phyloP scores from a whole-genome alignment of 2,113 vertebrate species.

The Solenodon paradoxus region DNA sequence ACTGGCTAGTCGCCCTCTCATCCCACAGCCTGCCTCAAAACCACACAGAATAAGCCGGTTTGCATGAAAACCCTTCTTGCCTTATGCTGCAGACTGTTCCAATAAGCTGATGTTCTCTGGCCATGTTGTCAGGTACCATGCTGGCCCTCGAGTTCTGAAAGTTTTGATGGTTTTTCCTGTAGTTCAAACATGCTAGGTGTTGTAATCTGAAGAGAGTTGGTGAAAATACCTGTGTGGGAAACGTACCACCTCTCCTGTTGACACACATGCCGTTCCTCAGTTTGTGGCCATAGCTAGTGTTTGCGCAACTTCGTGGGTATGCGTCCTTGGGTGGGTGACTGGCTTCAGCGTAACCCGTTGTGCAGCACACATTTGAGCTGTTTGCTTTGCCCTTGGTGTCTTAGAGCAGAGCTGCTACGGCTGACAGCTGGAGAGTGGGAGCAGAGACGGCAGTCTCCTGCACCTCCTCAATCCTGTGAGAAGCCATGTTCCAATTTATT shows the following conservation, averaged over 20 bases:
- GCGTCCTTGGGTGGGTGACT: neutral
- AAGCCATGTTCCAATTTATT: neutral
- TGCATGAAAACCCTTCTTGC: neutral
- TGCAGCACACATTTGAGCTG: neutral
- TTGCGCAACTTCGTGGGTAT: neutral
- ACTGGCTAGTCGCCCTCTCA: neutral
- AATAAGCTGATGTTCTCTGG: neutral
- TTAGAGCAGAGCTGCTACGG: neutral
- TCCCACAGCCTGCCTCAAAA: neutral
- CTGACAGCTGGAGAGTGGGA: neutral
- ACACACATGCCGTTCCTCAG: neutral
- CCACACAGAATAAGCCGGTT: neutral
- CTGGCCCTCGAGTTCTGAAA: neutral
- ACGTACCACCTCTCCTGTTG: neutral
- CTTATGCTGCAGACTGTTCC: neutral
- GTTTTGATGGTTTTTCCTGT: neutral
- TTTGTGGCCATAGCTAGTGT: neutral
- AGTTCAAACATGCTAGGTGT: neutral
- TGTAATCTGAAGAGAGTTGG: neutral
- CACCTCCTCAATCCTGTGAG: neutral
- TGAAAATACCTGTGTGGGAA: neutral
- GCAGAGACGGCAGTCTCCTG: neutral
- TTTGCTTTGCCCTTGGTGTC: neutral
- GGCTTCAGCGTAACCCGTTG: neutral
- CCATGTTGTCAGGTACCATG: neutral